phyloP scores from a whole-genome alignment of 1,140 invertebrate genomes.

The Triops cancriformis region DNA sequence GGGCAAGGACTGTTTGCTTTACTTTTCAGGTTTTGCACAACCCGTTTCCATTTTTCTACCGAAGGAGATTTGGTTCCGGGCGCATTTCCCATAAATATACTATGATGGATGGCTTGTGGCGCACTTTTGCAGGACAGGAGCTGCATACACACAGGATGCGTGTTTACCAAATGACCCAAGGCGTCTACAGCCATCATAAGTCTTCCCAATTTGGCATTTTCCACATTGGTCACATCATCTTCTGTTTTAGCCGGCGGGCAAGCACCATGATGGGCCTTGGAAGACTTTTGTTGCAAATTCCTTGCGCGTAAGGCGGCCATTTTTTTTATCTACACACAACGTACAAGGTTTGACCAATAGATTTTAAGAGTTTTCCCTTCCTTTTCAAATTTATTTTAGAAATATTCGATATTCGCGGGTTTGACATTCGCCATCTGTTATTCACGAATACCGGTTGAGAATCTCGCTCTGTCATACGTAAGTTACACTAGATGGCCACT shows the following conservation, averaged over 20 bases:
- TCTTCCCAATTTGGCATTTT: neutral
- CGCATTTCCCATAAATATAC: neutral
- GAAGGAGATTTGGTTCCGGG: neutral
- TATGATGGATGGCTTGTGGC: neutral
- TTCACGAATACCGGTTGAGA: no score
- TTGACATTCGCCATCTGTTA: no score
- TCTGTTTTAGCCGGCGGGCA: neutral
- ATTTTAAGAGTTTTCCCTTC: no score
- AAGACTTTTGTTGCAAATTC: neutral
- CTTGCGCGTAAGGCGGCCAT: neutral
- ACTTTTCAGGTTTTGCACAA: neutral
- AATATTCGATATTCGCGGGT: no score
- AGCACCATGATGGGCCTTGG: neutral
- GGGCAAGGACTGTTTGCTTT: conserved; percentile 5
- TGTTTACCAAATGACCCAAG: neutral
- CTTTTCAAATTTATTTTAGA: no score
- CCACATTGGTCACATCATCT: neutral
- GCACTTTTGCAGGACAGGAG: neutral
- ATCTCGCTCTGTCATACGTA: no score
- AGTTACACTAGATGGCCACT: no score
- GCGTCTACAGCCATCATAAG: neutral
- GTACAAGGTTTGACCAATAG: no score
- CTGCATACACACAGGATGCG: neutral
- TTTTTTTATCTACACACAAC: neutral
- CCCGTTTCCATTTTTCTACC: neutral